phyloP scores from a whole-genome alignment of 1,140 invertebrate species.

The Anadara kagoshimensis region DNA sequence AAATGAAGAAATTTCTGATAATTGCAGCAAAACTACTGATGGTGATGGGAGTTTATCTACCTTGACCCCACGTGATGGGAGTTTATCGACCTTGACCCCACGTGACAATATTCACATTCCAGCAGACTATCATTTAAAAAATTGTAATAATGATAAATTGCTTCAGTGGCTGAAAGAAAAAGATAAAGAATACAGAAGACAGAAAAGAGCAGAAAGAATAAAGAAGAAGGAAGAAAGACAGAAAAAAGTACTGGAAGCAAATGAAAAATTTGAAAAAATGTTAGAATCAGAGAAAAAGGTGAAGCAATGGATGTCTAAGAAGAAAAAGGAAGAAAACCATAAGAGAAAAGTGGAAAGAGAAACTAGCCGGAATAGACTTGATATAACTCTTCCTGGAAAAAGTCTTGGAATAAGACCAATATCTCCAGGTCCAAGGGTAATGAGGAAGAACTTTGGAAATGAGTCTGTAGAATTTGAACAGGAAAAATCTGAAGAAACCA shows the following conservation, averaged over 20 bases:
- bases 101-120: not conserved
- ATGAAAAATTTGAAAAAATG: slow-evolving; percentile 48
- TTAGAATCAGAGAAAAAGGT: slow-evolving; percentile 49
- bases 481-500: slow-evolving; percentile 1
- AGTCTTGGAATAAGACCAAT: slow-evolving; percentile 36
- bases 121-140: slow-evolving; percentile 48
- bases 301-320: slow-evolving; percentile 48
- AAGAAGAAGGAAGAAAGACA: slow-evolving; percentile 52
- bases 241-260: slow-evolving; percentile 47
- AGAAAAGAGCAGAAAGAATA: slow-evolving; percentile 40
- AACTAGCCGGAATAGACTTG: slow-evolving; percentile 20
- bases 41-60: slow-evolving; percentile 1
- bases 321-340: slow-evolving; percentile 39
- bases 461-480: slow-evolving; percentile 4
- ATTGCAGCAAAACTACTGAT: slow-evolving; percentile 16
- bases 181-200: slow-evolving; percentile 46
- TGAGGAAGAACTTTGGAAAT: slow-evolving; percentile 13
- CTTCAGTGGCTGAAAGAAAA: slow-evolving; percentile 53
- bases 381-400: slow-evolving; percentile 35
- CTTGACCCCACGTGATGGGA: slow-evolving; percentile 5
- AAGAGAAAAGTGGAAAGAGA: slow-evolving; percentile 35
- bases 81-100: slow-evolving; percentile 29
- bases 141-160: slow-evolving; percentile 47
- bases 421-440: slow-evolving; percentile 31
- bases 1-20: slow-evolving; percentile 15